These are phyloP conservation scores for Schizopygopsis malacanthus DNA, from an alignment of 2,797 vertebrate genomes.

Conservation along the genomic window DNA sequence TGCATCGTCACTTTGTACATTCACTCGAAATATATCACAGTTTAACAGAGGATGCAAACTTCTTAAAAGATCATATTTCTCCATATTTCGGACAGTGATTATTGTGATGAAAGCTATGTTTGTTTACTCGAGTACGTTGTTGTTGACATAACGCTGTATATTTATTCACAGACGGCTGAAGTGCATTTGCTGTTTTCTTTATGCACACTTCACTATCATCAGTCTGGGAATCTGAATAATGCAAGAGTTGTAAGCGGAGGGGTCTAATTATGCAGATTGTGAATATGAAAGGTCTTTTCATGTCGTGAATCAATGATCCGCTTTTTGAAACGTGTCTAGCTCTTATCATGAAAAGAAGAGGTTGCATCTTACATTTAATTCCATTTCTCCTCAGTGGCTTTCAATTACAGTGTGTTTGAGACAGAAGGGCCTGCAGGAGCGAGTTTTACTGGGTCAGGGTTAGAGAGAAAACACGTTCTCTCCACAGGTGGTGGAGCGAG, in stretches of 20 bases:
- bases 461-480: constrained; percentile 1
- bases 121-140: no score
- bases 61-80: neutral
- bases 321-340: neutral
- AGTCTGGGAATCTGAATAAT: neutral
- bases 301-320: neutral
- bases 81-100: no score
- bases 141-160: neutral
- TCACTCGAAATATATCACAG: neutral
- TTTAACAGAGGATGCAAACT: neutral
- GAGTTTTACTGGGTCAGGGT: neutral
- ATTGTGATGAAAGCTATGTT: neutral
- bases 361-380: neutral
- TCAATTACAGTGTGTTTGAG: neutral
- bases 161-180: neutral
- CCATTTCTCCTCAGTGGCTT: neutral
- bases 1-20: neutral
- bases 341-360: neutral
- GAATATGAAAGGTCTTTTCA: neutral
- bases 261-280: constrained; percentile 3
- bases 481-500: neutral
- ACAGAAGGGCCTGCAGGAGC: constrained; percentile 7
- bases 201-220: neutral
- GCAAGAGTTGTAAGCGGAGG: neutral
- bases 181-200: neutral